phyloP scores from a whole-genome alignment of 2,797 vertebrate genomes.

The Lepus townsendii region DNA sequence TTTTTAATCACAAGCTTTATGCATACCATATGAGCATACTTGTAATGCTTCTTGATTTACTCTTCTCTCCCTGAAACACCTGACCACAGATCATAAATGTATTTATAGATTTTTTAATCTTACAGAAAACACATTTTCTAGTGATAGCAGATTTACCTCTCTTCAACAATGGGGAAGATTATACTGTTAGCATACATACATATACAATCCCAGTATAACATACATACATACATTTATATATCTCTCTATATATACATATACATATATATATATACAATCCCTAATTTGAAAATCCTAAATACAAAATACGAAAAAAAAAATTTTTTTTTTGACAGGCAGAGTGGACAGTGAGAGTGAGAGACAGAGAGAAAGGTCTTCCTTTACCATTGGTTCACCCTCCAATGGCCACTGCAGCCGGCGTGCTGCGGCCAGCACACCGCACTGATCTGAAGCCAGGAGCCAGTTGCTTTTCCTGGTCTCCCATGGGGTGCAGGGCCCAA shows the following conservation, averaged over 20 bases:
- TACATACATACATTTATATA: not conserved
- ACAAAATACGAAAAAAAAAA: no score
- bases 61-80: conserved; percentile 30
- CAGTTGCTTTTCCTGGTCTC: no score
- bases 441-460: no score
- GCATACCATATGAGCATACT: not conserved
- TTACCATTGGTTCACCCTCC: no score
- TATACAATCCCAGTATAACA: not conserved
- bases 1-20: not conserved
- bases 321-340: no score
- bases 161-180: not conserved
- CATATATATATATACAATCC: no score
- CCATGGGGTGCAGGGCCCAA: no score
- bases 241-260: not conserved
- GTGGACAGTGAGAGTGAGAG: no score
- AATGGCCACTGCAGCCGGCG: no score
- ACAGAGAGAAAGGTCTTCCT: no score
- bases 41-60: conserved; percentile 5
- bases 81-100: not conserved
- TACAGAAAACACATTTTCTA: conserved; percentile 41
- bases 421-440: no score
- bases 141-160: not conserved
- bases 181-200: not conserved
- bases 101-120: conserved; percentile 48
- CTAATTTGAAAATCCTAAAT: no score